These are phyloP conservation scores for Spizaetus ornatus DNA, from an alignment of 2,113 vertebrate genomes.

Conservation along the genomic window DNA sequence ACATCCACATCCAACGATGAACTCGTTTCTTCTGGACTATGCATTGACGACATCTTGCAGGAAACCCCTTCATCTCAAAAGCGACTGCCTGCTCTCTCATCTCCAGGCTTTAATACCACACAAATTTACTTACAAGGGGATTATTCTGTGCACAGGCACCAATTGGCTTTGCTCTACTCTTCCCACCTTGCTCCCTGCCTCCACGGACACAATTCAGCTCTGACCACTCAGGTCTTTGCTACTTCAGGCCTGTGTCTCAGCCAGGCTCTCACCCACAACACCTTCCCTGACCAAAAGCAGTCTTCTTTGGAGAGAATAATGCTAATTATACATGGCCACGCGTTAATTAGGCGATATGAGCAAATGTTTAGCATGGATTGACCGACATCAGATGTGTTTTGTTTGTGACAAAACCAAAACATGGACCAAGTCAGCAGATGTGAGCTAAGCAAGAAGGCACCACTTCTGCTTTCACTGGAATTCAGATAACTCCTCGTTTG, in stretches of 20 bases:
- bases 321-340: rapidly evolving
- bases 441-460: background rate
- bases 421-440: background rate
- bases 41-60: rapidly evolving
- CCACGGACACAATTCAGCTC: background rate
- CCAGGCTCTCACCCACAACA: background rate
- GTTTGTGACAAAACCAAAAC: background rate
- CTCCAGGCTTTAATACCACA: background rate
- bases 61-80: background rate
- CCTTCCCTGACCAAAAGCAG: background rate
- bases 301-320: background rate
- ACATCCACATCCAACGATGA: rapidly evolving
- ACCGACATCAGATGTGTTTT: rapidly evolving
- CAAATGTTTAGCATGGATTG: rapidly evolving
- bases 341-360: rapidly evolving
- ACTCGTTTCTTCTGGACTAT: background rate
- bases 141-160: background rate
- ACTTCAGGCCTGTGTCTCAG: background rate
- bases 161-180: background rate
- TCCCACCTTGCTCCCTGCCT: background rate
- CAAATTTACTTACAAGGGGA: background rate
- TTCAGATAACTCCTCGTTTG: background rate
- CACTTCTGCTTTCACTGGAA: background rate
- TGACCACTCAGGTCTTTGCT: background rate
- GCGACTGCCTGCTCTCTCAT: background rate